Conservation (phyloP, 2,797 vertebrate species). For the Hemitrygon akajei region DNA sequence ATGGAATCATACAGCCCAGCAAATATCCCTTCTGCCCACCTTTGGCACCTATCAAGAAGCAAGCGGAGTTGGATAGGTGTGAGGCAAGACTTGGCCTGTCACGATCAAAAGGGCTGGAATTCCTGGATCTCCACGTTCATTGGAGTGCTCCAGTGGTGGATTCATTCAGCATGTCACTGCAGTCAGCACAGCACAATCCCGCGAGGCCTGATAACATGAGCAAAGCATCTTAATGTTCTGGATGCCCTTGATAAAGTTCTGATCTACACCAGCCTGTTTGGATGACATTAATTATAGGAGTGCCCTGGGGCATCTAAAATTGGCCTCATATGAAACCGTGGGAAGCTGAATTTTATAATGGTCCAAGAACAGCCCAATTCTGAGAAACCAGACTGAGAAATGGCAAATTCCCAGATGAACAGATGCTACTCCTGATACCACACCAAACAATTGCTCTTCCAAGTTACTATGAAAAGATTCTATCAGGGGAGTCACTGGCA, state of each 20-base stretch:
- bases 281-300: not conserved
- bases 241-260: not conserved
- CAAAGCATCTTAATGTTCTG: not conserved
- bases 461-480: not conserved
- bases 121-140: not conserved
- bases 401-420: not conserved
- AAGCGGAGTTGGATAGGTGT: too few species aligned
- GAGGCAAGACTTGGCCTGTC: not conserved
- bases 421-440: not conserved
- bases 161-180: not conserved
- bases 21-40: too few species aligned
- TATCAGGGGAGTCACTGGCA: not conserved
- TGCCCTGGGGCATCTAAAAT: not conserved
- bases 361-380: not conserved
- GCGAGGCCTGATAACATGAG: too few species aligned
- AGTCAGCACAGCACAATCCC: not conserved
- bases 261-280: not conserved
- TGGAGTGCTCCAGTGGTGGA: not conserved
- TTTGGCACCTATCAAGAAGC: too few species aligned
- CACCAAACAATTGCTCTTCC: not conserved
- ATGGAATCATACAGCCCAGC: too few species aligned
- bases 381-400: not conserved
- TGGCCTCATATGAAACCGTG: not conserved
- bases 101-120: not conserved
- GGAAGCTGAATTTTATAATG: not conserved